A percentile compares a stretch with the other conserved stretches of the same genome.
Conservation (phyloP, 2,888 invertebrate species). For the Orthosia incerta region DNA sequence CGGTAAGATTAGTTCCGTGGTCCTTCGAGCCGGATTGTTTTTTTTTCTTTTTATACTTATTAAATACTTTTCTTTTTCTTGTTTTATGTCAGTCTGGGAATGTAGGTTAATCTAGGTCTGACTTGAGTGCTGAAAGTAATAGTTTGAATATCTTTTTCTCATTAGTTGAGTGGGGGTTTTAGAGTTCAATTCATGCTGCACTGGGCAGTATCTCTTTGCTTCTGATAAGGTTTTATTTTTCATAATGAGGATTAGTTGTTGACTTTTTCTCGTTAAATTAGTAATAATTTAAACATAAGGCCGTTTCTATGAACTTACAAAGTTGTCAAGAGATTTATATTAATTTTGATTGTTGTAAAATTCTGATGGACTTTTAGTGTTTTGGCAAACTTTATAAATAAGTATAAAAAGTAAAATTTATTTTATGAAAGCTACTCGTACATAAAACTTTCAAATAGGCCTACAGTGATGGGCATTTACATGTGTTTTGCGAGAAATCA, state of each 20-base stretch:
- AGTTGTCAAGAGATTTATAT: not conserved
- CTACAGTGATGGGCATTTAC: no score
- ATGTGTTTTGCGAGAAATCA: no score
- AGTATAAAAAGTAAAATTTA: no score
- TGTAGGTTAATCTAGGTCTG: conserved; percentile 52
- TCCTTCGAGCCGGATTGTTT: conserved; percentile 45
- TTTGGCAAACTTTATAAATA: no score
- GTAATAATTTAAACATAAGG: not conserved
- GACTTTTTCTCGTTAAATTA: not conserved
- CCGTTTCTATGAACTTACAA: not conserved
- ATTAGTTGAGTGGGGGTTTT: conserved; percentile 14
- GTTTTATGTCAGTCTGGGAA: conserved; percentile 28
- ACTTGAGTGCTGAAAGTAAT: conserved; percentile 30
- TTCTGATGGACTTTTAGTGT: no score
- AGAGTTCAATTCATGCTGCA: conserved; percentile 1
- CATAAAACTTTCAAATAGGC: no score
- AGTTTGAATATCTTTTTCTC: conserved; percentile 29
- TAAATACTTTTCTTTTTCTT: conserved; percentile 43
- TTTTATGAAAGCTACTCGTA: no score
- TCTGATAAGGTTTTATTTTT: not conserved
- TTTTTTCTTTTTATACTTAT: conserved; percentile 49
- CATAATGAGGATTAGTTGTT: not conserved
- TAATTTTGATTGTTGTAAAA: not conserved
- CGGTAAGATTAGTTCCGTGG: conserved; percentile 72
- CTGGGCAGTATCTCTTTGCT: not conserved